phyloP scores from a whole-genome alignment of 2,113 vertebrate genomes.

The Myiozetetes cayanensis region DNA sequence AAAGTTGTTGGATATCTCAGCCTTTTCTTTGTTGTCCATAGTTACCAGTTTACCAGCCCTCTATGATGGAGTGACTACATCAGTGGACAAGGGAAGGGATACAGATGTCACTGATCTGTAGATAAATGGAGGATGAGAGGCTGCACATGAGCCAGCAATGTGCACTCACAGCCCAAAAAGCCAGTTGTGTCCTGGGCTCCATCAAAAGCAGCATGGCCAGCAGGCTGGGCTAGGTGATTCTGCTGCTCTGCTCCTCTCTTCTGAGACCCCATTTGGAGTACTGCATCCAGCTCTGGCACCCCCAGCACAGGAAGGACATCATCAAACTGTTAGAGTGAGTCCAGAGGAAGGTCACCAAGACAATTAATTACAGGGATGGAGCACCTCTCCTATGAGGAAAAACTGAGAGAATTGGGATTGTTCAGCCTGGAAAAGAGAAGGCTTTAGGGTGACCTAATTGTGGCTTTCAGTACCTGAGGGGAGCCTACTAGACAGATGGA shows the following conservation, averaged over 20 bases:
- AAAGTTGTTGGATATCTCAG: neutral
- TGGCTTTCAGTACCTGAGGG: neutral
- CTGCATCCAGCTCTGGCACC: neutral
- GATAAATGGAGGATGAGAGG: neutral
- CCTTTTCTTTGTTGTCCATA: neutral
- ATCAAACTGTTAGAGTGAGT: neutral
- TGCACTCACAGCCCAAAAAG: neutral
- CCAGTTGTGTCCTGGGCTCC: neutral
- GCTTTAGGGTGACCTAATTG: neutral
- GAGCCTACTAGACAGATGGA: neutral
- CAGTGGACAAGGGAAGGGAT: neutral
- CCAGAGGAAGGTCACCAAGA: neutral
- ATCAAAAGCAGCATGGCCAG: accelerated
- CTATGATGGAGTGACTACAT: neutral
- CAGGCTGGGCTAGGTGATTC: accelerated
- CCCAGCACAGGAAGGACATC: neutral
- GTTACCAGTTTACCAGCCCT: neutral
- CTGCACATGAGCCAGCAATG: neutral
- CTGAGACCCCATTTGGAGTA: neutral
- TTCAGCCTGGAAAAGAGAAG: neutral
- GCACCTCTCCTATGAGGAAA: neutral
- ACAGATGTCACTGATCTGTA: neutral
- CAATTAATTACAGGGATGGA: neutral
- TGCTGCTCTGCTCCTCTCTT: neutral
- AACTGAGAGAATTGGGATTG: neutral